Evolutionary conservation across 2,113 vertebrate species (phyloP).

Genomic region (Heloderma charlesbogerti): DNA sequence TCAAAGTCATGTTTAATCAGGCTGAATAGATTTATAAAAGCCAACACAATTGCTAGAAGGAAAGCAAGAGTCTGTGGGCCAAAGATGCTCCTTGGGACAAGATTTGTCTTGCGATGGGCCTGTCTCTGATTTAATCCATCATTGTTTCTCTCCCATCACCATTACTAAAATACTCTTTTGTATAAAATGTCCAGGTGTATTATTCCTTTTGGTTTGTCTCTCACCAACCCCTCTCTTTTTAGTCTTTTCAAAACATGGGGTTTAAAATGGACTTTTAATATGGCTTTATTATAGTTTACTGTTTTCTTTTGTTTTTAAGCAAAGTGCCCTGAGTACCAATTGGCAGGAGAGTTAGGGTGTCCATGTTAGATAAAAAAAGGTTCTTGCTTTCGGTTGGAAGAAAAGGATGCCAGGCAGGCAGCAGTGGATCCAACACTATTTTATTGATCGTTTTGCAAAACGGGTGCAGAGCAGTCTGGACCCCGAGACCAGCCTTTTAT

Average conservation of each 20-base stretch:
- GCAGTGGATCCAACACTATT: too few species aligned
- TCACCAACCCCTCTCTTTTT: too few species aligned
- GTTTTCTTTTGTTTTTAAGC: neutral
- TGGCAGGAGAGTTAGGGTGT: too few species aligned
- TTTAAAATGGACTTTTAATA: neutral
- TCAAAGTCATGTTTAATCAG: constrained; percentile 67
- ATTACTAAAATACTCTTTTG: neutral
- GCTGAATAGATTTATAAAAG: constrained; percentile 50
- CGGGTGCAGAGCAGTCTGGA: too few species aligned
- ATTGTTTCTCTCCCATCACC: neutral
- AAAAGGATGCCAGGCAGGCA: too few species aligned
- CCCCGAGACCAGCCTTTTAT: too few species aligned
- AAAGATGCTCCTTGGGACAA: constrained; percentile 29
- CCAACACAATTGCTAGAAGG: constrained; percentile 52
- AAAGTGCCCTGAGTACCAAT: neutral
- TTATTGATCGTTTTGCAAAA: too few species aligned
- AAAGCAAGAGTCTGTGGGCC: constrained; percentile 46
- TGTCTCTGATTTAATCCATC: constrained; percentile 23
- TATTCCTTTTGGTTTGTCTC: neutral
- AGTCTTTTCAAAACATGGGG: neutral
- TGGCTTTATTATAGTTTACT: neutral
- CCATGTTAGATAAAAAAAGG: too few species aligned
- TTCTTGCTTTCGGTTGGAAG: too few species aligned
- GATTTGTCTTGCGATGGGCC: constrained; percentile 2
- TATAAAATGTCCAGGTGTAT: neutral